These are phyloP conservation scores for Drosophila paranaensis DNA, from an alignment of 2,888 invertebrate genomes.

Conservation along the genomic window DNA sequence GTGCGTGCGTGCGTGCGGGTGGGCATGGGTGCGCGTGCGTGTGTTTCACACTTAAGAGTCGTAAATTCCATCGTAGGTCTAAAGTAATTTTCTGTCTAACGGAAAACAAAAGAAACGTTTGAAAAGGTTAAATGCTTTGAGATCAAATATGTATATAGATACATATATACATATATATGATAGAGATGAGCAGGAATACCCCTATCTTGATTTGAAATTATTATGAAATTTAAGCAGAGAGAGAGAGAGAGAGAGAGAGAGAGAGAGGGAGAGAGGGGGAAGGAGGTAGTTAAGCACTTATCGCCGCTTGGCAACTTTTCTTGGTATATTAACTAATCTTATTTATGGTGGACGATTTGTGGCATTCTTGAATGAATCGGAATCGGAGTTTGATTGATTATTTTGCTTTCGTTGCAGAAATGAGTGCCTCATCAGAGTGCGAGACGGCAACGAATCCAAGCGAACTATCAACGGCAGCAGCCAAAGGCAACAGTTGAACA, in stretches of 20 bases:
- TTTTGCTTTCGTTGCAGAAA: slow-evolving; percentile 54
- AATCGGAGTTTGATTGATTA: slow-evolving; percentile 19
- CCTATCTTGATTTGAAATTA: neutral
- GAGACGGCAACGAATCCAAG: slow-evolving; percentile 54
- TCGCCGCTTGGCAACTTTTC: neutral
- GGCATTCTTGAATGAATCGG: slow-evolving; percentile 13
- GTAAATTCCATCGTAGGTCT: slow-evolving; percentile 25
- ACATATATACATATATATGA: neutral
- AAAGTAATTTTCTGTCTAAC: slow-evolving; percentile 6
- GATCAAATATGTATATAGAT: neutral
- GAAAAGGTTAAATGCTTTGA: neutral
- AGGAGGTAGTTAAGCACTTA: too few species aligned
- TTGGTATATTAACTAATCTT: neutral
- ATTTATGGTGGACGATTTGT: neutral
- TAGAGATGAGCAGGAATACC: neutral
- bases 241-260: neutral
- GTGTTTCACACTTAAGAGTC: slow-evolving; percentile 36
- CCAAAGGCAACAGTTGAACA: slow-evolving; percentile 51
- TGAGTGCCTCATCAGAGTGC: slow-evolving; percentile 63
- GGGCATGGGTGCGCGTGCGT: slow-evolving; percentile 11
- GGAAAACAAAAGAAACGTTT: slow-evolving; percentile 2
- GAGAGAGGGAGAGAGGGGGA: neutral
- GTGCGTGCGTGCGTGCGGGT: slow-evolving; percentile 2
- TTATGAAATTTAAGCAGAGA: neutral
- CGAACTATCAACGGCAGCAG: slow-evolving; percentile 48